Evolutionary conservation across 2,113 vertebrate species (phyloP), one percentile per base, ranked within the genome.

Genomic region (Phasianus colchicus): DNA sequence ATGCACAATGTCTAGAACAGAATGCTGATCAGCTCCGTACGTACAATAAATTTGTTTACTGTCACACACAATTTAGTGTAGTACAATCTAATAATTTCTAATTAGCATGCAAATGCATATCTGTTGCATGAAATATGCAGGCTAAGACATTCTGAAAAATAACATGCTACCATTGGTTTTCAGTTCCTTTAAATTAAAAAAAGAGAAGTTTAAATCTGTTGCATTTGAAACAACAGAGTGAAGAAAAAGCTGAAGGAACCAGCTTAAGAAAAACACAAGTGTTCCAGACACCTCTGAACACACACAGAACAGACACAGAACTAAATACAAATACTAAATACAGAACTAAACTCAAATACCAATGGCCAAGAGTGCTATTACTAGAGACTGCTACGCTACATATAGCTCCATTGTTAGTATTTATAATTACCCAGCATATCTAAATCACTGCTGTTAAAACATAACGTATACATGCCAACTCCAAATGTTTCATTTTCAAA

Each of bases 41-140:
- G 4, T 65, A 42, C 75, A 65, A 52, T 22, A 43, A 42, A n/a
- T 52, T 20, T 27, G 11, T 40, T 43, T 79, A 43, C 22, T 43
- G 83, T 72, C 73, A 86, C 43, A 81, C 42, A 83, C 57, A 72
- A 19, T 81, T 83, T 76, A 16, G 22, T 42, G 42, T 17, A 78
- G 25, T 8, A 6, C 57, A 86, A 74, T 64, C 16, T 20, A 89
- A 40, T 85, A 85, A 70, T 78, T 90, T 72, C 52, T 64, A 78
- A 81, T 88, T 86, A 91, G 77, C 94, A 95, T 84, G 79, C 72
- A 77, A 91, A 77, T 71, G 14, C 24, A 6, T 50, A 34, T 78
- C 42, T 73, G 72, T 47, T 3, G 0, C 30, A 75, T 78, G 54
- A 91, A 89, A 80, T 52, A 89, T 10, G 25, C 57, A 91, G 58